Evolutionary conservation across 2,888 invertebrate genomes (phyloP), one percentile per base, ranked within the genome.

Genomic region (Psococerastis gibbosa): DNA sequence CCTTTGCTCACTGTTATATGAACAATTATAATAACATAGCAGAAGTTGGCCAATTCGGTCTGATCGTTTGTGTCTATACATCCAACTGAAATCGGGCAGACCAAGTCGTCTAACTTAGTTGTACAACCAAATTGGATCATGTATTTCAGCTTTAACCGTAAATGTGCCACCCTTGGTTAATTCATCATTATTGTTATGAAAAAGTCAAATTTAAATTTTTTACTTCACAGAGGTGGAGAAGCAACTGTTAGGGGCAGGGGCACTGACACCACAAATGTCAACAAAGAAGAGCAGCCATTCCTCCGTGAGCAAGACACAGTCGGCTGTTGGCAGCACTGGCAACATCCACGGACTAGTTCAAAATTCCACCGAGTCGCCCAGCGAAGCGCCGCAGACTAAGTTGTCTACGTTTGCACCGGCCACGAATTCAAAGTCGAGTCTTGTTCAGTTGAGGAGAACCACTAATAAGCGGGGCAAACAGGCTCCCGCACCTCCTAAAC

Each of bases 401-500:
- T 59, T 77, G 49, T 72, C 72, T 51, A 75, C 75, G 18, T 78
- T 76, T 59, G 50, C 54, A 41, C 32, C 33, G 15, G 59, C 65
- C 18, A 60, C 67, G 38, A 68, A 67, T 49, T 61, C 61, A 49
- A 68, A 67, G 51, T 75, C 72, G 53, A 72, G 65, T 50, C 67
- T 71, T 54, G 87, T 88, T 42, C 87, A 85, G 65, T 73, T 88
- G 76, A 71, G 87, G 48, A 70, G 85, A 52, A 78, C 83, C 43
- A 85, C 84, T 47, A 85, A 85, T 61, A 75, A 85, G 52, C 81
- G 83, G 57, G 89, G 89, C 51, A 91, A 91, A 62, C 85, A 85
- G 57, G 91, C 92, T 22, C 95, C 95, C 35, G 84, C 89, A 16
- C 94, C 94, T 47, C 94, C 94, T 23, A 91, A 92, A 63, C 71